phyloP scores from a whole-genome alignment of 1,140 invertebrate species.

The Ptiloglossa arizonensis region DNA sequence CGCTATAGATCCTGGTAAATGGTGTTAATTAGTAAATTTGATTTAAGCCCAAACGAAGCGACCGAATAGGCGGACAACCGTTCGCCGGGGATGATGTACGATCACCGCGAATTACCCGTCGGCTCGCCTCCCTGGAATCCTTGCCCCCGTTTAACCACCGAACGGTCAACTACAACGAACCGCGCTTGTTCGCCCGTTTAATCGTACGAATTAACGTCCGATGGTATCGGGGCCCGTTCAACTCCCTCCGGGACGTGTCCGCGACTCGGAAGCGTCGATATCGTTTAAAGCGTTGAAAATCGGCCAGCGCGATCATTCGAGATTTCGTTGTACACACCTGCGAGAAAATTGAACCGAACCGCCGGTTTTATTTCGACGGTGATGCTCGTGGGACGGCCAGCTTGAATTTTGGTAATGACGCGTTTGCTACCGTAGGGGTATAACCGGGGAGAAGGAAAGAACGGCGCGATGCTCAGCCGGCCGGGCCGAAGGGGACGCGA shows the following conservation, averaged over 20 bases:
- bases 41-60: slow-evolving; percentile 68
- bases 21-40: slow-evolving; percentile 73
- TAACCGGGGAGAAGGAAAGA: slow-evolving; percentile 13
- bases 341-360: slow-evolving; percentile 60
- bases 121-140: slow-evolving; percentile 33
- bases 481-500: slow-evolving; percentile 32
- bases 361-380: slow-evolving; percentile 48
- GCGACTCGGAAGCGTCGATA: too few species aligned
- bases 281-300: too few species aligned
- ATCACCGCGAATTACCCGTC: slow-evolving; percentile 61
- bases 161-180: slow-evolving; percentile 10
- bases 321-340: slow-evolving; percentile 54
- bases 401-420: slow-evolving; percentile 79
- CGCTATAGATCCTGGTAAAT: slow-evolving; percentile 69
- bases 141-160: slow-evolving; percentile 39
- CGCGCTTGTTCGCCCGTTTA: neutral
- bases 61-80: slow-evolving; percentile 67
- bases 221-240: too few species aligned
- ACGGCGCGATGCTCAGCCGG: neutral
- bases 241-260: too few species aligned
- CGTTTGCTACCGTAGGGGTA: slow-evolving; percentile 76
- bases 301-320: neutral
- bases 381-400: slow-evolving; percentile 64
- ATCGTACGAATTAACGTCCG: neutral
- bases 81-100: slow-evolving; percentile 62